Evolutionary conservation across 2,113 vertebrate species (phyloP).

Genomic region (Cygnus atratus): DNA sequence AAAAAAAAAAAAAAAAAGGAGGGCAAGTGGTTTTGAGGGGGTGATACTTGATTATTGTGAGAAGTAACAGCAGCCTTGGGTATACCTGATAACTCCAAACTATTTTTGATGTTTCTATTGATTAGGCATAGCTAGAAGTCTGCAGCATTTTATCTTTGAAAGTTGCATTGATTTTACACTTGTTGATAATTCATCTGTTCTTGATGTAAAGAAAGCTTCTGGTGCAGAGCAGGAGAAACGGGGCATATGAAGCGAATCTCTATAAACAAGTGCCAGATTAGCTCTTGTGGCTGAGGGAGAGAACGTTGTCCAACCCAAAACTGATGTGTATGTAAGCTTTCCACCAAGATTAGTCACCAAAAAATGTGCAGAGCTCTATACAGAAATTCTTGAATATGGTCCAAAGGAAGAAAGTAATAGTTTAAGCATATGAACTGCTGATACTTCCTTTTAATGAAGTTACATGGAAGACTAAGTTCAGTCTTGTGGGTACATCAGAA

Average conservation of each 20-base stretch:
- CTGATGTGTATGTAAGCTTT: not conserved
- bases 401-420: not conserved
- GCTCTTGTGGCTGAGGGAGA: not conserved
- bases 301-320: not conserved
- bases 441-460: not conserved
- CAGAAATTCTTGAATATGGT: not conserved
- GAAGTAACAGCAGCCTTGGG: not conserved
- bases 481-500: not conserved
- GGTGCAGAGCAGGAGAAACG: not conserved
- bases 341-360: not conserved
- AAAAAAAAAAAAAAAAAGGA: not conserved
- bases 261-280: not conserved
- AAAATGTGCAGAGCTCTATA: not conserved
- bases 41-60: not conserved
- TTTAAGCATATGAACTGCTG: fast-evolving
- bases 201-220: not conserved
- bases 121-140: not conserved
- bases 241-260: not conserved
- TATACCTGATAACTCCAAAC: not conserved
- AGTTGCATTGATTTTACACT: not conserved
- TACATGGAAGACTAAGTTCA: not conserved
- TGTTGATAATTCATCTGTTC: not conserved
- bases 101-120: not conserved
- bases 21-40: not conserved
- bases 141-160: not conserved